Conservation (phyloP, 2,888 invertebrate species). For the Hipparchia sbordonii region DNA sequence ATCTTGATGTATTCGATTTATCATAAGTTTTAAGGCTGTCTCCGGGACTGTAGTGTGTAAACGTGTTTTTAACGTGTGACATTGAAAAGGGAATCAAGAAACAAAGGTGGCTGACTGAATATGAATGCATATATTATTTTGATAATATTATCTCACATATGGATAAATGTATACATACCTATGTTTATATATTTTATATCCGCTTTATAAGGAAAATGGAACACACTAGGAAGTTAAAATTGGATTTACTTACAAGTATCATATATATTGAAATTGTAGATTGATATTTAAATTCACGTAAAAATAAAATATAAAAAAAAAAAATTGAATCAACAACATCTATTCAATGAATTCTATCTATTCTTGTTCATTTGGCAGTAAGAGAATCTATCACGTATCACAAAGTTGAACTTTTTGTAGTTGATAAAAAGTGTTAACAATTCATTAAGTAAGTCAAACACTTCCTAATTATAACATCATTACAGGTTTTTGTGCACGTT, state of each 20-base stretch:
- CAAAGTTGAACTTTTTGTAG: background rate
- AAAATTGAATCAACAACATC: background rate
- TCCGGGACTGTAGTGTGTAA: constrained; percentile 4
- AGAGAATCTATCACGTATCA: background rate
- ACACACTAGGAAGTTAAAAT: background rate
- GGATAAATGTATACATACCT: background rate
- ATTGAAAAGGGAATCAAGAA: constrained; percentile 16
- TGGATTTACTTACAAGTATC: background rate
- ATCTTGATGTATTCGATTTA: background rate
- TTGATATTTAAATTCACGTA: no score
- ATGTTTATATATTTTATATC: background rate
- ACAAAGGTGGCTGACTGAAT: constrained; percentile 16
- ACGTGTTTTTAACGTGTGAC: constrained; percentile 11
- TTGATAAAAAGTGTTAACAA: constrained; percentile 8
- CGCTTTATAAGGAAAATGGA: constrained; percentile 13
- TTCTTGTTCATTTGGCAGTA: background rate
- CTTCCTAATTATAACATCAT: background rate
- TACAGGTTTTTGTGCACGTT: background rate
- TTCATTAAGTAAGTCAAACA: constrained; percentile 9
- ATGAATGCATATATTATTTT: constrained; percentile 6
- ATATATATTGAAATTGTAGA: no score
- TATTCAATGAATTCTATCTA: background rate
- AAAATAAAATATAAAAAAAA: background rate
- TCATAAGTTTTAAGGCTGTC: background rate
- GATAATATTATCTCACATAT: background rate